A percentile compares a stretch with the other conserved stretches of the same genome.
Conservation (phyloP, 2,797 vertebrate species). For the Enteromius thamalakanensis region DNA sequence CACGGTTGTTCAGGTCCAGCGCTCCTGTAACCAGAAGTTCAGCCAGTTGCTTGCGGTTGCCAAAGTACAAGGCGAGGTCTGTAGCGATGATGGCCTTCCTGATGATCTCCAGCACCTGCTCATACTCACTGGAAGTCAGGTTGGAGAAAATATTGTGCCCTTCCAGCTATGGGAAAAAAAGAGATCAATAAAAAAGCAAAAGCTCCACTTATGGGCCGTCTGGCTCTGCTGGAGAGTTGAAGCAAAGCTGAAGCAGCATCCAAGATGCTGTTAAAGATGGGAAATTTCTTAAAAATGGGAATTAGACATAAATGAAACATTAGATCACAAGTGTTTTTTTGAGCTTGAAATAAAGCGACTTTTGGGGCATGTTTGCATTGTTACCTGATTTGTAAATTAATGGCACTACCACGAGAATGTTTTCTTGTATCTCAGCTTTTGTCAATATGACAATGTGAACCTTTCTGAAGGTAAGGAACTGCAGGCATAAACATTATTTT, state of each 20-base stretch:
- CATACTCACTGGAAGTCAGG: conserved; percentile 95
- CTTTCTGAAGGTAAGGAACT: neutral
- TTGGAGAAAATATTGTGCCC: conserved; percentile 99
- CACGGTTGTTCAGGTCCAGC: conserved; percentile 91
- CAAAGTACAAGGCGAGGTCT: conserved; percentile 96
- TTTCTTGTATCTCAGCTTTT: neutral
- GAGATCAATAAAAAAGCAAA: conserved; percentile 90
- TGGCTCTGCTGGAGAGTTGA: conserved; percentile 67
- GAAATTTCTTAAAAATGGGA: neutral
- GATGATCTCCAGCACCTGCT: conserved; percentile 98
- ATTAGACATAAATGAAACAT: neutral
- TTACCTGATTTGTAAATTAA: neutral
- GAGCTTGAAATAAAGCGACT: neutral
- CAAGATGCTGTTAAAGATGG: neutral
- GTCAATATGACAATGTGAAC: neutral
- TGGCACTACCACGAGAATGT: neutral
- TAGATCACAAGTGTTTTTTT: neutral
- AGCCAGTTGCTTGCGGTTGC: conserved; percentile 93
- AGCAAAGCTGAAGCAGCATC: conserved; percentile 43
- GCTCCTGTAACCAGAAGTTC: conserved; percentile 83
- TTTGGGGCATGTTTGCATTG: neutral
- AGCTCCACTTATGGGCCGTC: conserved; percentile 81
- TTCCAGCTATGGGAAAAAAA: conserved; percentile 97
- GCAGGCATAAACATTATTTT: neutral
- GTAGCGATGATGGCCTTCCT: conserved; percentile 99